phyloP scores from a whole-genome alignment of 1,140 invertebrate species.

The Phymorhynchus buccinoides region DNA sequence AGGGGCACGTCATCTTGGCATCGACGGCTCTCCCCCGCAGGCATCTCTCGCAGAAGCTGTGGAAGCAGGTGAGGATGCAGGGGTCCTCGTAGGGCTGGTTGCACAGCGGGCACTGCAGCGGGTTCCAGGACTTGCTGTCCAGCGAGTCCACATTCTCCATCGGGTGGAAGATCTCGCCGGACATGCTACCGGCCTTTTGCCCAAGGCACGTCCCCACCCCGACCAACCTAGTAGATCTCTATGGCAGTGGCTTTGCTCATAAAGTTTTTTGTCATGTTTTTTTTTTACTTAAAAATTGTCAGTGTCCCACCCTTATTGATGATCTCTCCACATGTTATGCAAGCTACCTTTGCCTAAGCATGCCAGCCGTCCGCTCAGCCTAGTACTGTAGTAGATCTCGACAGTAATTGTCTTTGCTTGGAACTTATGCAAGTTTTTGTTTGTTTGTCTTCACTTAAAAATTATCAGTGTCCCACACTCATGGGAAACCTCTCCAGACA shows the following conservation, averaged over 20 bases:
- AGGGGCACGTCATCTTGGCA: conserved; percentile 59
- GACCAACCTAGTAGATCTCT: background rate
- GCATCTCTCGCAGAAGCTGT: conserved; percentile 62
- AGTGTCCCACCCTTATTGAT: conserved; percentile 1
- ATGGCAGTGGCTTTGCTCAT: background rate
- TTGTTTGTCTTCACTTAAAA: too few relatives aligned
- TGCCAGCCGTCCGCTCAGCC: too few relatives aligned
- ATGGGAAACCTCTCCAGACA: too few relatives aligned
- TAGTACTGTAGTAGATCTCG: too few relatives aligned
- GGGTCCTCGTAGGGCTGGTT: conserved; percentile 66
- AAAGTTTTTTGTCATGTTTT: background rate
- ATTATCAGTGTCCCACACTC: too few relatives aligned
- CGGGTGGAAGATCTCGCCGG: conserved; percentile 64
- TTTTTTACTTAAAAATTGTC: background rate
- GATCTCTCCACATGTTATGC: too few relatives aligned
- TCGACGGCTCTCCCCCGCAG: conserved; percentile 56
- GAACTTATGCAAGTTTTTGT: too few relatives aligned
- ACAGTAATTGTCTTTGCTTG: too few relatives aligned
- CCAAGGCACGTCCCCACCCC: background rate
- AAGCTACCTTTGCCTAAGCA: too few relatives aligned
- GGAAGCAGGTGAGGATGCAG: conserved; percentile 61
- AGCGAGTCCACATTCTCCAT: conserved; percentile 55
- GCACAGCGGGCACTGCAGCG: conserved; percentile 62
- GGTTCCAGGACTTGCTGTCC: conserved; percentile 55
- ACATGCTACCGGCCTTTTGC: conserved; percentile 49